These are phyloP conservation scores for Sussaba pulchella DNA, from an alignment of 2,888 invertebrate species.

Conservation along the genomic window DNA sequence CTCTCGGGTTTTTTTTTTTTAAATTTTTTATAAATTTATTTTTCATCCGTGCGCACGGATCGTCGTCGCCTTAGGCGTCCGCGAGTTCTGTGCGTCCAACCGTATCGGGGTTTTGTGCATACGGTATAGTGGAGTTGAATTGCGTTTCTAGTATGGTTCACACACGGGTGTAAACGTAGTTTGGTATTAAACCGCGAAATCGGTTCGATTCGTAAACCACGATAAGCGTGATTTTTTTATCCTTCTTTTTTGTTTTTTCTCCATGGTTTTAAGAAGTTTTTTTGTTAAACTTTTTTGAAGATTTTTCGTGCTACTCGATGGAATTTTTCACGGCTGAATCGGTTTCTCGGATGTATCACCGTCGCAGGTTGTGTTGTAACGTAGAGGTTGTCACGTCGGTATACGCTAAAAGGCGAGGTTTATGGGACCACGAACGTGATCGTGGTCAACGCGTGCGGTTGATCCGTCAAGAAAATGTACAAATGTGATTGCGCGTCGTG, in stretches of 20 bases:
- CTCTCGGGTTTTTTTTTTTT: constrained; percentile 1
- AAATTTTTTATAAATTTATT: not conserved
- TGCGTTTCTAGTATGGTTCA: constrained; percentile 17
- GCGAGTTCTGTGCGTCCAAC: constrained; percentile 45
- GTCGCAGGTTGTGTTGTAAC: not conserved
- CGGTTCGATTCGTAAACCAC: not conserved
- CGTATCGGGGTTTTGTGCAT: constrained; percentile 72
- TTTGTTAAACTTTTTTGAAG: too few species aligned
- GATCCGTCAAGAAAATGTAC: constrained; percentile 48
- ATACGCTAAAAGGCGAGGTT: not conserved
- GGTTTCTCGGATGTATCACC: constrained; percentile 44
- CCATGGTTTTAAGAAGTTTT: too few species aligned
- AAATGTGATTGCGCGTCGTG: constrained; percentile 41
- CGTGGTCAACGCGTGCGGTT: constrained; percentile 38
- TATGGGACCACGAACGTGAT: constrained; percentile 29
- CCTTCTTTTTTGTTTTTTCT: not conserved
- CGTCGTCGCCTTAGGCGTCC: constrained; percentile 59
- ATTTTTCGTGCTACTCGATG: constrained; percentile 7
- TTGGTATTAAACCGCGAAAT: constrained; percentile 1
- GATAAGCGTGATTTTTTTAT: not conserved
- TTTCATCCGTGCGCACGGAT: constrained; percentile 44
- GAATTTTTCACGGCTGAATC: constrained; percentile 57
- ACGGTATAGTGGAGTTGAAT: constrained; percentile 55
- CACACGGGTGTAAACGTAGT: constrained; percentile 13
- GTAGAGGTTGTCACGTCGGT: not conserved